Evolutionary conservation across 1,140 invertebrate genomes (phyloP), one percentile per base, ranked within the genome.

Genomic region (Ooceraea biroi): DNA sequence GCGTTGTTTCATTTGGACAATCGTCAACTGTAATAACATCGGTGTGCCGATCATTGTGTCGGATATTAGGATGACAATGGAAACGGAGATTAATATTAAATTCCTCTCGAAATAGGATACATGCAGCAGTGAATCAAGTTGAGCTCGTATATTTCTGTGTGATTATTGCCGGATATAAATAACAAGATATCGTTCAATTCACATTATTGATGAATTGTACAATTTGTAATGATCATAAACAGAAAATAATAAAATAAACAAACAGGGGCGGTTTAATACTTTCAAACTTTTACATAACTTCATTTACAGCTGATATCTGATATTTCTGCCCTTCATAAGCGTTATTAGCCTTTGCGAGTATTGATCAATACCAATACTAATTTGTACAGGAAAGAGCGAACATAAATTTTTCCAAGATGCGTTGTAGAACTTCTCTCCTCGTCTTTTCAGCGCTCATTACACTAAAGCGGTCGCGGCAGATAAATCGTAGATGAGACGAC

Each of bases 401-500:
- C n/a, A n/a, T n/a, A n/a, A n/a, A n/a, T n/a, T n/a, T n/a, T n/a
- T n/a, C n/a, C n/a, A n/a, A n/a, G n/a, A n/a, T n/a, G n/a, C n/a
- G n/a, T n/a, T n/a, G n/a, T n/a, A n/a, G n/a, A n/a, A n/a, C n/a
- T n/a, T n/a, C n/a, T n/a, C n/a, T 25, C 19, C 27, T 46, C 74
- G 30, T 86, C 66, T 66, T 80, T 68, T 50, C 63, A 61, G 57
- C 44, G 44, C 52, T 55, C 68, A 68, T 74, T 76, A 65, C 82
- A 46, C 76, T 82, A 60, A 71, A 87, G 82, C 65, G 82, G 71
- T 85, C 66, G 68, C 61, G 80, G 48, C 83, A 82, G 87, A 85
- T 87, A 85, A 87, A 87, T 73, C 61, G 44, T 58, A 84, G 73
- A 87, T 68, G 78, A 82, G 71, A 72, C 76, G 71, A 88, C 74